Evolutionary conservation across 1,140 invertebrate species (phyloP).

Genomic region (Laupala kohalensis): DNA sequence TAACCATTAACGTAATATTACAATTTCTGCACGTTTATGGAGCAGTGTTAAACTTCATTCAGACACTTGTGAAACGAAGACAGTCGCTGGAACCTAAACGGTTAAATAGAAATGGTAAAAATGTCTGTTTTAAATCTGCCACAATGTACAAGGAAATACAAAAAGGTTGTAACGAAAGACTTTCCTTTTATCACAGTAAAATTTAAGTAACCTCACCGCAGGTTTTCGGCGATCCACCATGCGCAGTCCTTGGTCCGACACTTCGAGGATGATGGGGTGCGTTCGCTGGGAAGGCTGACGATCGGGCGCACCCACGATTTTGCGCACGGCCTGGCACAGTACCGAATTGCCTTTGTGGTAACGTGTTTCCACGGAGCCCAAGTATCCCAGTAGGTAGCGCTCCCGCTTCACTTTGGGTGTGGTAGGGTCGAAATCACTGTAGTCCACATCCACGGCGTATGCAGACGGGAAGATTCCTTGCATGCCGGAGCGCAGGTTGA

Average conservation of each 20-base stretch:
- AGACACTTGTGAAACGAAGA: too few relatives aligned
- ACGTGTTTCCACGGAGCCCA: constrained; percentile 89
- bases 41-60: too few relatives aligned
- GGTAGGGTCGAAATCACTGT: constrained; percentile 82
- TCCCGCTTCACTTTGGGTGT: constrained; percentile 73
- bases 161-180: too few relatives aligned
- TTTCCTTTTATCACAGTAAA: too few relatives aligned
- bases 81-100: too few relatives aligned
- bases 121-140: too few relatives aligned
- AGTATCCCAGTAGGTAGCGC: constrained; percentile 81
- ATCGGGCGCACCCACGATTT: constrained; percentile 55
- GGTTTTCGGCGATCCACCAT: constrained; percentile 83
- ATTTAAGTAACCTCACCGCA: constrained; percentile 21
- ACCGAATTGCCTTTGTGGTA: constrained; percentile 85
- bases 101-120: too few relatives aligned
- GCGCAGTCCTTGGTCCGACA: constrained; percentile 85
- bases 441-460: constrained; percentile 91
- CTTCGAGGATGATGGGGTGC: constrained; percentile 74
- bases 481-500: constrained; percentile 81
- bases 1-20: too few relatives aligned
- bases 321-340: constrained; percentile 73
- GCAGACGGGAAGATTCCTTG: constrained; percentile 94
- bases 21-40: too few relatives aligned
- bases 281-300: constrained; percentile 39
- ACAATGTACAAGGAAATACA: too few relatives aligned